Evolutionary conservation across 2,113 vertebrate species (phyloP), one percentile per base, ranked within the genome.

Genomic region (Atrichornis clamosus): DNA sequence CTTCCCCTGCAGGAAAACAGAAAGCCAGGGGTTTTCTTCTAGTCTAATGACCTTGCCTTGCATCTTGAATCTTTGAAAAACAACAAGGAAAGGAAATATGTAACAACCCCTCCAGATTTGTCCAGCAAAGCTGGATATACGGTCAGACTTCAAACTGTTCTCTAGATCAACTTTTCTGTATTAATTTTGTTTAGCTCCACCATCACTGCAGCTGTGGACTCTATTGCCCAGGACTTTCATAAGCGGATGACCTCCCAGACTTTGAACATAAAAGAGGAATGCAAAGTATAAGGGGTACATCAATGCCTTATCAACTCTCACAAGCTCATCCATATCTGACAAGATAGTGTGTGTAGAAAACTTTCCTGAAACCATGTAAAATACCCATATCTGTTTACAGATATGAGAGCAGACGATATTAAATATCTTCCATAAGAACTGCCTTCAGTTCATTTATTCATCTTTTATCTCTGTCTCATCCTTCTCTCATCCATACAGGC

Each of bases 141-240:
- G 27, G 12, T 53, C 10, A 86, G 56, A 59, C 7, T 83, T 37
- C 15, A 85, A 42, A n/a, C 6, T 33, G 7, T 41, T 72, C 20
- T 89, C 15, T 79, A 58, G 26, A 80, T 47, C 10, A 7, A 42
- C 30, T 81, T 93, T 49, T 68, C 39, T 63, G 26, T 13, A 4
- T 52, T 56, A 44, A 37, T 64, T 79, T 75, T 63, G 8, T 53
- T 72, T 27, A 33, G 4, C 42, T 35, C 10, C 1, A 52, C 6
- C 10, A 7, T 68, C 17, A 24, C 3, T 6, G 5, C 1, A 9
- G 20, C 26, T 83, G 26, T 14, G 1, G 30, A 30, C 6, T 7
- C 1, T 70, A 24, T 24, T 76, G 7, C 20, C 20, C 23, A 44
- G 27, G 19, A 68, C 3, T 3, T 87, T 81, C 56, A 58, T 44